phyloP scores from a whole-genome alignment of 2,113 vertebrate genomes.

The Tragelaphus strepsiceros region DNA sequence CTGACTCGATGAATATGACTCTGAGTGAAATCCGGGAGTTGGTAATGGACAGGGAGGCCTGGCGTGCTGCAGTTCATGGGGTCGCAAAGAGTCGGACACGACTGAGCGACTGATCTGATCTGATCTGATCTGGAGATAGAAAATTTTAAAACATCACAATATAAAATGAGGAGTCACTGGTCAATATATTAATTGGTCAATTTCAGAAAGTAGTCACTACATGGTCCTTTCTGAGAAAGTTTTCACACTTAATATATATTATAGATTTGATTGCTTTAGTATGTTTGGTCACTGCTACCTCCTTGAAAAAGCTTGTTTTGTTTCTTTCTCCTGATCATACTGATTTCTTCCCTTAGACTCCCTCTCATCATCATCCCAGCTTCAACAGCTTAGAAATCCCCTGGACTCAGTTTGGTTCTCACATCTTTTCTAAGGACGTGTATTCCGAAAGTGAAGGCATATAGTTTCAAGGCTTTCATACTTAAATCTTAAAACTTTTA shows the following conservation, averaged over 20 bases:
- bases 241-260: background rate
- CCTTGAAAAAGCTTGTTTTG: background rate
- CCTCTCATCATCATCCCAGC: background rate
- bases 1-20: too few relatives aligned
- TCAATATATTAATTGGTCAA: background rate
- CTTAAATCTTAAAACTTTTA: background rate
- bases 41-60: too few relatives aligned
- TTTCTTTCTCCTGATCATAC: background rate
- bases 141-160: background rate
- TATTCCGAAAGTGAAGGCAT: background rate
- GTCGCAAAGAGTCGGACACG: too few relatives aligned
- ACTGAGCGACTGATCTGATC: too few relatives aligned
- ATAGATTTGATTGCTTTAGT: background rate
- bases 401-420: background rate
- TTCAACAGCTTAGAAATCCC: background rate
- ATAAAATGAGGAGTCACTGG: background rate
- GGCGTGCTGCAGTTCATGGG: too few relatives aligned
- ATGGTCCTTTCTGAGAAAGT: background rate
- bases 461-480: background rate
- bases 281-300: background rate
- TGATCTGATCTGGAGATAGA: background rate
- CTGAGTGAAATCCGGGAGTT: too few relatives aligned
- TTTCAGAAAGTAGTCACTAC: background rate
- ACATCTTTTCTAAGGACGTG: background rate
- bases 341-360: background rate